Evolutionary conservation across 2,113 vertebrate species (phyloP), one percentile per base, ranked within the genome.

Genomic region (Seriola rivoliana): DNA sequence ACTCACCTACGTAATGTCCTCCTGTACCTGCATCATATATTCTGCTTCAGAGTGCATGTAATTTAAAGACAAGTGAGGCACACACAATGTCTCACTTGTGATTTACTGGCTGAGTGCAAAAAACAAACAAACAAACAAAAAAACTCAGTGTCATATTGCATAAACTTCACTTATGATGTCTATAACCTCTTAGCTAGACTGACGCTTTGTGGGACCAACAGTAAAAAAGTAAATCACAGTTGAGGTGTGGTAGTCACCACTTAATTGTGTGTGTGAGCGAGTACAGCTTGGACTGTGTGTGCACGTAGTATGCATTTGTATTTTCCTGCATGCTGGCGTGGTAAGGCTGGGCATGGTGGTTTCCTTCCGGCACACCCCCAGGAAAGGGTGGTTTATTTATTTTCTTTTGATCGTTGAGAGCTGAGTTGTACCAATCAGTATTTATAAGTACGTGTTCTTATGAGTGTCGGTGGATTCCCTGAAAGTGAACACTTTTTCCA

Each of bases 201-300:
- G 78, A 63, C 13, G 36, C 54, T 74, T 84, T 68, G 34, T 17
- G 32, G 58, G 17, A 46, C 55, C 54, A 44, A 48, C 36, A 62
- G 34, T 21, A 6, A 23, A 68, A 46, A 63, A 50, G 66, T 76
- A 58, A 62, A 67, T 73, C 75, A 64, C 36, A 42, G 44, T 59
- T 50, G 44, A 87, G 58, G 64, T 74, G 29, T 25, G 29, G 42
- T 32, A 36, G 19, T 81, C 50, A 76, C 85, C 78, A 81, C 80
- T 86, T 82, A 72, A 80, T 87, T 87, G 80, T 73, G 84, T 82
- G 82, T 58, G 54, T 85, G 91, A 90, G 75, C 80, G 42, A 85
- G 71, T 74, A 34, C 90, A 90, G 81, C 70, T 29, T 82, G 81
- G 48, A 79, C 48, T 63, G 52, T 84, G 71, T 84, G 65, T 76